Base-by-base conservation (phyloP, 2,888 invertebrate species). In the Pseudoips prasinana region DNA sequence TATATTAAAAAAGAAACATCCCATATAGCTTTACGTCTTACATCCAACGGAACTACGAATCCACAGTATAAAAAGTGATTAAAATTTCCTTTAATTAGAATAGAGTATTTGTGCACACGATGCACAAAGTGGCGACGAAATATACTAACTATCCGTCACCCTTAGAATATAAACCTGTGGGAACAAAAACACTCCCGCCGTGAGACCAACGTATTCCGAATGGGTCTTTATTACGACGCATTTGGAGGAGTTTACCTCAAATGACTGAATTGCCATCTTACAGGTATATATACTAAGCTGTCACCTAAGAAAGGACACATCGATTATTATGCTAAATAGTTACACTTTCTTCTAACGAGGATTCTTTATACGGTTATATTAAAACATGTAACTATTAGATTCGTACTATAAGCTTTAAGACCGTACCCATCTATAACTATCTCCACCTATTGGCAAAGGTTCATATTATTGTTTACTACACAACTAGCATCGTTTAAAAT, bases 401-500 rank as follows among this genome's bases (percentile, higher is more conserved):
- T 76, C 74, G 64, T 75, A 74, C 80, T 79, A 79, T 67, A 81
- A 83, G 84, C 83, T 72, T 79, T 74, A 82, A 77, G 71, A 70
- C 81, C 75, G 48, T 77, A 66, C 65, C 65, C 64, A 64, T 50
- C 69, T 72, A 76, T 47, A 54, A 39, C 75, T 76, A 82, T 65
- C 59, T 43, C 56, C 64, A 59, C 65, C 74, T 69, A 73, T 53
- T 45, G 71, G 73, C 74, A 56, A 74, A 69, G 64, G 61, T 48
- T 54, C 54, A 54, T 41, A 46, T 61, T 49, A 59, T 43, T 42
- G 25, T 48, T 37, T 39, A 50, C 70, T 77, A 78, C 66, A 79
- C 76, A 82, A 76, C 85, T 86, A 87, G 85, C 86, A 75, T 84
- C 75, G 44, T 78, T 85, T 78, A 83, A 86, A 83, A 80, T 77